Evolutionary conservation across 2,888 invertebrate genomes (phyloP).

Genomic region (Candidula unifasciata): DNA sequence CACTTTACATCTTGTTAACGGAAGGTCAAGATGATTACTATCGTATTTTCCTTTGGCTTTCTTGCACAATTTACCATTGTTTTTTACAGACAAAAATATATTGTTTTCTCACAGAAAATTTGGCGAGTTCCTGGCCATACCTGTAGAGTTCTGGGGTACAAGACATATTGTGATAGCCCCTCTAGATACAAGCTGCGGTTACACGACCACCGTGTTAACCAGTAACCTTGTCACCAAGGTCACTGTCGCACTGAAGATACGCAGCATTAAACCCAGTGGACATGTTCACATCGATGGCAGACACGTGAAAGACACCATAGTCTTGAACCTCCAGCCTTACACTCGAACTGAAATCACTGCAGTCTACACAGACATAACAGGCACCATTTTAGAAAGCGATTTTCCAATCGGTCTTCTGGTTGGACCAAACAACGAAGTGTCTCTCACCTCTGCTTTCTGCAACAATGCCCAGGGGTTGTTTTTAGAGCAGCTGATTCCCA

Average conservation of each 20-base stretch:
- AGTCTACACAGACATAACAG: not conserved
- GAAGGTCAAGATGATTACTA: too few species aligned
- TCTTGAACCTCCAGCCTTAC: not conserved
- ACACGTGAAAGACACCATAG: not conserved
- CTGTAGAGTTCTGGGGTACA: constrained; percentile 27
- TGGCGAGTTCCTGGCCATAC: constrained; percentile 31
- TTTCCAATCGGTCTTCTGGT: constrained; percentile 17
- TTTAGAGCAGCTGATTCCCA: constrained; percentile 17
- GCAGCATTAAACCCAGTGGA: not conserved
- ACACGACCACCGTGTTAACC: not conserved
- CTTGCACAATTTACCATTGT: too few species aligned
- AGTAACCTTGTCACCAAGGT: not conserved
- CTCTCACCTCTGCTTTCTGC: not conserved
- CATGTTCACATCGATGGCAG: not conserved
- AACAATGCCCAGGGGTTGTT: not conserved
- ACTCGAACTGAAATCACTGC: not conserved
- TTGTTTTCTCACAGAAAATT: not conserved
- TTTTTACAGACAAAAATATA: too few species aligned
- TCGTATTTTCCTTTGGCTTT: too few species aligned
- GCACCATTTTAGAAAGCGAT: constrained; percentile 12
- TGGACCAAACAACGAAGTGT: not conserved
- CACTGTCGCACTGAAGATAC: not conserved
- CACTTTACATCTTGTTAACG: too few species aligned
- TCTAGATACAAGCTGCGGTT: not conserved
- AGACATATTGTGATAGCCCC: not conserved